phyloP scores from a whole-genome alignment of 2,797 vertebrate species.

The Notamacropus eugenii region DNA sequence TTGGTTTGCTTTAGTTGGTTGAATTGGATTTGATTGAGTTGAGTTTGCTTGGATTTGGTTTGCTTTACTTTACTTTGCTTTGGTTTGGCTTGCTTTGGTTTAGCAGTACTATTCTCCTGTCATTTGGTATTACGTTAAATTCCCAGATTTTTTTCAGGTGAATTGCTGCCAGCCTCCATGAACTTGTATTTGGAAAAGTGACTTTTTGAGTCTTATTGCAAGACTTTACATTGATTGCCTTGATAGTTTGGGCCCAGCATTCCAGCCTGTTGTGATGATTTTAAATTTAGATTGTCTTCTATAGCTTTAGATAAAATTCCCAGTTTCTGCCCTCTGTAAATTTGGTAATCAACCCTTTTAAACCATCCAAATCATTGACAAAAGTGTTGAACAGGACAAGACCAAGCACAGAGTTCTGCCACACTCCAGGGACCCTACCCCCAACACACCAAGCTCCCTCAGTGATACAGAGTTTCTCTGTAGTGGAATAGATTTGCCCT shows the following conservation, averaged over 20 bases:
- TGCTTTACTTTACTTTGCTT: neutral
- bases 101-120: neutral
- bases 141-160: neutral
- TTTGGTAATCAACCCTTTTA: neutral
- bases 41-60: neutral
- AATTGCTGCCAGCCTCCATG: neutral
- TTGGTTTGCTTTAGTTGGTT: neutral
- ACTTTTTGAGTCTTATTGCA: neutral
- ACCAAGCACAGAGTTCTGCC: neutral
- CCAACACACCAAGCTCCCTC: neutral
- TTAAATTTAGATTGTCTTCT: neutral
- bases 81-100: neutral
- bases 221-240: neutral
- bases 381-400: neutral
- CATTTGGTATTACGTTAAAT: neutral
- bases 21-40: neutral
- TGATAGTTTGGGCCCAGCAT: neutral
- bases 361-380: neutral
- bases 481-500: neutral
- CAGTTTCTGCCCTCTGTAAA: neutral
- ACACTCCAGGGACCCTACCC: neutral
- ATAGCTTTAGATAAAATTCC: neutral
- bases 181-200: neutral
- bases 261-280: neutral
- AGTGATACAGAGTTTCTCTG: neutral